Evolutionary conservation across 2,888 invertebrate genomes (phyloP), one percentile per base, ranked within the genome.

Genomic region (Mystacides longicornis): DNA sequence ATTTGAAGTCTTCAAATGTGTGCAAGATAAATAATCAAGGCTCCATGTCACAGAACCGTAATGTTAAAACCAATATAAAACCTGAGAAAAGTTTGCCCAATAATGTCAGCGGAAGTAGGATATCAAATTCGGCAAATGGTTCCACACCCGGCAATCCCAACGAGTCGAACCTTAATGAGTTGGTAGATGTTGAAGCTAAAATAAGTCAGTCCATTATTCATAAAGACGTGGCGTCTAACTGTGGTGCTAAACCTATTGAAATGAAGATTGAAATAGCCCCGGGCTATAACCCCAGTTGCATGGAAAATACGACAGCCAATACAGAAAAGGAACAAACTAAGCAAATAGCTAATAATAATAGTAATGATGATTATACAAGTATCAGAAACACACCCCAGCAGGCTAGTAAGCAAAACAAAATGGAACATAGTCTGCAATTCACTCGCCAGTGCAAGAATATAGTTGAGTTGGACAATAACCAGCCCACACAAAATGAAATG

Each of bases 141-240:
- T 11, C 27, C 27, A 27, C 4, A 37, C 37, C 4, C 4, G 16
- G 3, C 37, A 14, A 3, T 7, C 16, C 37, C 3, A 37, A 14
- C 16, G 37, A 37, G 4, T 37, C 37, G 3, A 37, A 14, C 16
- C 7, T 37, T 20, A 60, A 57, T 47, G 61, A 61, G 48, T 22
- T 57, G 20, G 52, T 59, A 16, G 77, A 78, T 67, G 77, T 78
- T 33, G 77, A 78, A 68, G 69, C 77, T 47, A 77, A 77, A 69
- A 78, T 78, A 63, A 78, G 75, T 63, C 77, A 78, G 61, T 78
- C 77, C 11, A 71, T 78, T 21, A 78, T 78, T 60, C 77, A 77
- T 62, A 78, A 78, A 67, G 77, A 78, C 64, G 77, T 77, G 51
- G 75, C 76, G 23, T 77, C 77, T 64, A 78, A 77, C 65, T 77